Evolutionary conservation across 92 coral and sea anemone species (phyloP).

Genomic region (Phymanthus crucifer): DNA sequence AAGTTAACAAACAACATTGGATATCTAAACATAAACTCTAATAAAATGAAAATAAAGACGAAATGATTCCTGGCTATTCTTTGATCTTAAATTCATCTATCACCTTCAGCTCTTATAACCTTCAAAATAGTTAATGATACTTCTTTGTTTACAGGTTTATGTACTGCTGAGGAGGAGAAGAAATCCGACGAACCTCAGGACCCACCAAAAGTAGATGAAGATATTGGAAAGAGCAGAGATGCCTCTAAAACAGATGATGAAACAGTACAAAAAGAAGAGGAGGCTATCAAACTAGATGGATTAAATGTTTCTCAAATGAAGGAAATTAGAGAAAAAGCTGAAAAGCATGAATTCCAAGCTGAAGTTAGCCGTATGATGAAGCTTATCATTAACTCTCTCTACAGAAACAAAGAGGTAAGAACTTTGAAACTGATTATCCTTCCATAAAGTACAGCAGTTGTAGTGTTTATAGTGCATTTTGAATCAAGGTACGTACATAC

Average conservation of each 20-base stretch:
- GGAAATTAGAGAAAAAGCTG: slow-evolving; percentile 94
- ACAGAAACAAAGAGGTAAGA: slow-evolving; percentile 96
- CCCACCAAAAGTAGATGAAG: slow-evolving; percentile 94
- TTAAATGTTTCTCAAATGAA: slow-evolving; percentile 99
- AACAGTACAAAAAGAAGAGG: slow-evolving; percentile 93
- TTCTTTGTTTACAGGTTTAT: slow-evolving; percentile 48
- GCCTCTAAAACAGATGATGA: slow-evolving; percentile 98
- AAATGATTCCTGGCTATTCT: too few species aligned
- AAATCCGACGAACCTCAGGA: slow-evolving; percentile 79
- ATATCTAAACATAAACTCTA: too few species aligned
- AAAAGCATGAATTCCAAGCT: slow-evolving; percentile 93
- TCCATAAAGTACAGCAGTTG: too few species aligned
- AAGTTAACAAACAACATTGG: too few species aligned
- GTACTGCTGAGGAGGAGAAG: slow-evolving; percentile 81
- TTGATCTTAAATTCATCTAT: too few species aligned
- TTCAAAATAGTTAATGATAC: too few species aligned
- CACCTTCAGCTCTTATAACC: too few species aligned
- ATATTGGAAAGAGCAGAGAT: slow-evolving; percentile 95
- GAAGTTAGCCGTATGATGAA: slow-evolving; percentile 99
- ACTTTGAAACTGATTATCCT: not conserved
- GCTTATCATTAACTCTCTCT: slow-evolving; percentile 93
- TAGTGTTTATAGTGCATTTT: too few species aligned
- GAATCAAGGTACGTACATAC: too few species aligned
- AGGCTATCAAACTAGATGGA: slow-evolving; percentile 96
- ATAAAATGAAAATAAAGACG: too few species aligned